Evolutionary conservation across 1,140 invertebrate species (phyloP), one percentile per base, ranked within the genome.

Genomic region (Ditylenchus dipsaci): DNA sequence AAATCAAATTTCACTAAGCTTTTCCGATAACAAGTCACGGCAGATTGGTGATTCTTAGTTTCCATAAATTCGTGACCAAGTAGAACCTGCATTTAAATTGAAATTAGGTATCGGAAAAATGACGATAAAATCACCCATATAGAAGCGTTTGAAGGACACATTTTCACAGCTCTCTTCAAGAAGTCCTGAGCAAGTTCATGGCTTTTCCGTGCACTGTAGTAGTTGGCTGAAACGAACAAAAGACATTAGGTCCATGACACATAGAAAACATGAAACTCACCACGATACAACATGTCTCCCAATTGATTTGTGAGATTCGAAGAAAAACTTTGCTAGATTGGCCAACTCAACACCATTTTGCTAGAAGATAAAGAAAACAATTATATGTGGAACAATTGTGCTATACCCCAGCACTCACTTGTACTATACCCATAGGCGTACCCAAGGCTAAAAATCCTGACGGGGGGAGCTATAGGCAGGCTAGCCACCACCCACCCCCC

Each of bases 41-140:
- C 94, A 19, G 92, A 92, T 85, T 93, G 92, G 0, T 91, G 93
- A 84, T 97, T 97, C 84, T 97, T 97, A 84, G 97, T 88, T 86
- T 98, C 95, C 89, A 98, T 94, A 84, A 92, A 98, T 85, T 98
- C 95, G 83, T 99, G 95, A 0, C 96, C 96, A 88, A 98, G 92
- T 29, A 99, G 85, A 0, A 95, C 33, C 33, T 38, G 33, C 11
- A 38, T 5, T 38, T 5, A 38, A 38, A 38, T 5, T 38, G 11
- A 11, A 38, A 5, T 38, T 11, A 38, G 11, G 3, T 11, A 11
- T 38, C 11, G 11, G 33, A 38, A 11, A 38, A 38, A 38, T 38
- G 11, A 5, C 11, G 33, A 38, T 5, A 11, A 38, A 38, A 11
- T 5, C 11, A 38, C 97, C 93, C 94, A 98, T 0, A 93, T 93